phyloP scores from a whole-genome alignment of 2,888 invertebrate species.

The Pteria penguin region DNA sequence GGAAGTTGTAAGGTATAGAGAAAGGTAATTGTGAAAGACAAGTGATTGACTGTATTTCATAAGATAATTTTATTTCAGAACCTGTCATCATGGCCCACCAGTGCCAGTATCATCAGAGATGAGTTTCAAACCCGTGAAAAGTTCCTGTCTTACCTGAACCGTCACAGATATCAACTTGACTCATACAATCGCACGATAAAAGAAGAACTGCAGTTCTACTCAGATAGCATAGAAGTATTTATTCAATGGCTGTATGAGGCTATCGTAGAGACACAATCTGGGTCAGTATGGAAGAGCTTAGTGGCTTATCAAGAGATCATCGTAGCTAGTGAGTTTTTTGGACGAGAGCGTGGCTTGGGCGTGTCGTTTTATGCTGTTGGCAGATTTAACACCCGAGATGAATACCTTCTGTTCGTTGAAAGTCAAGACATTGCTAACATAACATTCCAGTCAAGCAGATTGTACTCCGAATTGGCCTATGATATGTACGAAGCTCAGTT shows the following conservation, averaged over 20 bases:
- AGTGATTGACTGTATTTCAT: too few species aligned
- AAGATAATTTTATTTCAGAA: too few species aligned
- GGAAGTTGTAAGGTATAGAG: too few species aligned
- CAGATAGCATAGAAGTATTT: conserved; percentile 68
- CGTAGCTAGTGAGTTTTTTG: conserved; percentile 71
- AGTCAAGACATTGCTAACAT: conserved; percentile 70
- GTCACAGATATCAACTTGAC: conserved; percentile 71
- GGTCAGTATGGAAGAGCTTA: conserved; percentile 68
- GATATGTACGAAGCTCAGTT: conserved; percentile 61
- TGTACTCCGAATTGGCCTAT: conserved; percentile 66
- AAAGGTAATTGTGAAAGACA: too few species aligned
- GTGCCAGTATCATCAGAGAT: conserved; percentile 41
- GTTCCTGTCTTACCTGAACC: conserved; percentile 62
- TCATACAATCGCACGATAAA: conserved; percentile 59
- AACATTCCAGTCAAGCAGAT: conserved; percentile 67
- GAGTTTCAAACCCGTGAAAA: conserved; percentile 64
- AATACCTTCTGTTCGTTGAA: conserved; percentile 68
- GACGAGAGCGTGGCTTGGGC: conserved; percentile 70
- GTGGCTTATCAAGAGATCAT: conserved; percentile 73
- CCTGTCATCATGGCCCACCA: conserved; percentile 67
- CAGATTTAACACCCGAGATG: conserved; percentile 63
- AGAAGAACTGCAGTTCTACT: conserved; percentile 71
- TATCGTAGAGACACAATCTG: conserved; percentile 79
- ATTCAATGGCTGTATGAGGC: conserved; percentile 73
- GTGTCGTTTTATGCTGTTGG: conserved; percentile 70